Conservation (phyloP, 2,888 invertebrate species). For the Drosophila sordidula region DNA sequence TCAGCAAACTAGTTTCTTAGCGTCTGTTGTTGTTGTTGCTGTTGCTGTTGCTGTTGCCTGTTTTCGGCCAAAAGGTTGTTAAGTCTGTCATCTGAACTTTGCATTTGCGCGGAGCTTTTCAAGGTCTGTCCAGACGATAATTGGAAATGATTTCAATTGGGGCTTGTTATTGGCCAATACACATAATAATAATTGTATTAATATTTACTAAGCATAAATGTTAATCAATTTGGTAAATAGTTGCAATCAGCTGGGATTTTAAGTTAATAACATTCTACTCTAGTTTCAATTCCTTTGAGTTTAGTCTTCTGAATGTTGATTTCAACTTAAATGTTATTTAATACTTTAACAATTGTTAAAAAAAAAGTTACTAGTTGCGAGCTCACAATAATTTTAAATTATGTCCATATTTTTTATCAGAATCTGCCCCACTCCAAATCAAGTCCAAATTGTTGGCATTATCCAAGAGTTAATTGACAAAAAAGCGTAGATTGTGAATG, state of each 20-base stretch:
- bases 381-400: too few relatives aligned
- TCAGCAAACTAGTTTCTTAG: slow-evolving; percentile 53
- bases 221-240: too few relatives aligned
- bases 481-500: neutral
- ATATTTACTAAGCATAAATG: neutral
- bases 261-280: too few relatives aligned
- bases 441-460: neutral
- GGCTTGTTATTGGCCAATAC: neutral
- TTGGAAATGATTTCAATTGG: slow-evolving; percentile 9
- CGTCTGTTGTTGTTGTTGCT: slow-evolving; percentile 7
- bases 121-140: slow-evolving; percentile 30
- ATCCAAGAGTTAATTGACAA: neutral
- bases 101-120: slow-evolving; percentile 23
- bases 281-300: too few relatives aligned
- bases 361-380: too few relatives aligned
- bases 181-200: neutral
- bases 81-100: slow-evolving; percentile 51
- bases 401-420: too few relatives aligned
- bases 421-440: too few relatives aligned
- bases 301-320: too few relatives aligned
- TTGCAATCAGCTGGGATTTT: too few relatives aligned
- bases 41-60: neutral
- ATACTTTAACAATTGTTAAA: too few relatives aligned
- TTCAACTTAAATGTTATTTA: too few relatives aligned
- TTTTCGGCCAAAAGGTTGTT: slow-evolving; percentile 43